Evolutionary conservation across 1,140 invertebrate species (phyloP).

Genomic region (Leptopilina clavipes): DNA sequence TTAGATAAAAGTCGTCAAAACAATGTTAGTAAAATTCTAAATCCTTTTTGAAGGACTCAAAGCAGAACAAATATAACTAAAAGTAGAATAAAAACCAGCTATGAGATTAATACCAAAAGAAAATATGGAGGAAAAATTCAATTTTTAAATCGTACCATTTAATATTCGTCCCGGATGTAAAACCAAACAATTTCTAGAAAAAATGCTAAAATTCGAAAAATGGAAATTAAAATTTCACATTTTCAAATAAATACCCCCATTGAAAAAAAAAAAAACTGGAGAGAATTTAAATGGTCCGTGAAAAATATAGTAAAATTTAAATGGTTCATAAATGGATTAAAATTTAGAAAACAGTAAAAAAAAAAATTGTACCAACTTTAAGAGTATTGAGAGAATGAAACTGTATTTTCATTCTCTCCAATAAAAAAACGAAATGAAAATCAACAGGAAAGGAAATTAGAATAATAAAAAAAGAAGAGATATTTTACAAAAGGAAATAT

Average conservation of each 20-base stretch:
- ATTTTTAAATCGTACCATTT: background rate
- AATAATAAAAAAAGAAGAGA: slow-evolving; percentile 12
- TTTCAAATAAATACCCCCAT: too few relatives aligned
- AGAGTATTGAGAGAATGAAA: too few relatives aligned
- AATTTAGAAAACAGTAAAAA: too few relatives aligned
- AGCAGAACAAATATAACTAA: slow-evolving; percentile 3
- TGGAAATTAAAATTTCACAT: too few relatives aligned
- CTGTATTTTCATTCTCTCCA: background rate
- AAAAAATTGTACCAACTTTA: too few relatives aligned
- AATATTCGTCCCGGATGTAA: too few relatives aligned
- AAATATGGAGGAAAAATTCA: background rate
- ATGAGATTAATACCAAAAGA: background rate
- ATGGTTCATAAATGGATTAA: too few relatives aligned
- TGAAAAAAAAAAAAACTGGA: too few relatives aligned
- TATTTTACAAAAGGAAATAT: background rate
- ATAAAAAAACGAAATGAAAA: background rate
- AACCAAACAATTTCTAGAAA: too few relatives aligned
- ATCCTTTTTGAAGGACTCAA: slow-evolving; percentile 29
- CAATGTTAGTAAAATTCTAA: slow-evolving; percentile 23
- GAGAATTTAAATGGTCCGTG: too few relatives aligned
- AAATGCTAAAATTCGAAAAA: too few relatives aligned
- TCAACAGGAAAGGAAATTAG: background rate
- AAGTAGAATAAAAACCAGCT: slow-evolving; percentile 1
- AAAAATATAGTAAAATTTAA: too few relatives aligned
- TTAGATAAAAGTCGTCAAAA: slow-evolving; percentile 8